These are phyloP conservation scores for Umimayanthus chanpuru DNA, from an alignment of 92 coral and sea anemone species.

Conservation along the genomic window DNA sequence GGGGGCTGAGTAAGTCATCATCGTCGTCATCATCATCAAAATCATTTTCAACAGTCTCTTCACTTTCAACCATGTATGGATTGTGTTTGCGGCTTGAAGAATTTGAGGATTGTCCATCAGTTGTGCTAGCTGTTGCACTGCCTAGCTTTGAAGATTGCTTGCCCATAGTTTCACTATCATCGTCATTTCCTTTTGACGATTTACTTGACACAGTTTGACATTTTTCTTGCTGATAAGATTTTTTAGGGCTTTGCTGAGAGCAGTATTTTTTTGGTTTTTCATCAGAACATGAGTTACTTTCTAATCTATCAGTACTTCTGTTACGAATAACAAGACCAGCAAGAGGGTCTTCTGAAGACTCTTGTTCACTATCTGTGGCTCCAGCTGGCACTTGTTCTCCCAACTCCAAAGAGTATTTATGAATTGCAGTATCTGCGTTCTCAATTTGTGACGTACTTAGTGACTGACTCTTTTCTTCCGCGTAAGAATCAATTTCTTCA, in stretches of 20 bases:
- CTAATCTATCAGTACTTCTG: background rate
- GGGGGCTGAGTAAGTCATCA: slow-evolving; percentile 83
- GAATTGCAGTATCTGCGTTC: background rate
- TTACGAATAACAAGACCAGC: background rate
- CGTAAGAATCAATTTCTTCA: background rate
- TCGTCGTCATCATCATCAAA: slow-evolving; percentile 64
- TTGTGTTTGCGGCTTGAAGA: background rate
- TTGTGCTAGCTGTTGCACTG: background rate
- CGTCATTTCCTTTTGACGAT: background rate
- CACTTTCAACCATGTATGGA: background rate
- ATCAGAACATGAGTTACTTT: background rate
- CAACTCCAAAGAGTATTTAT: background rate
- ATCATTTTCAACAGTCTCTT: slow-evolving; percentile 1
- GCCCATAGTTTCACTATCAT: background rate
- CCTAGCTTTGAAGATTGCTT: background rate
- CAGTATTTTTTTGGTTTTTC: background rate
- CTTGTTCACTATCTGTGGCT: background rate
- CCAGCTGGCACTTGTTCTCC: background rate
- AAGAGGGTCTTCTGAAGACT: background rate
- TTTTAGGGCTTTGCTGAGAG: background rate
- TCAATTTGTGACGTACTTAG: background rate
- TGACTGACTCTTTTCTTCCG: background rate
- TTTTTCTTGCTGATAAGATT: background rate
- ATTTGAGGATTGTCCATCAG: background rate
- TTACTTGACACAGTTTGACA: background rate